phyloP scores from a whole-genome alignment of 2,113 vertebrate species.

The Pygoscelis adeliae region DNA sequence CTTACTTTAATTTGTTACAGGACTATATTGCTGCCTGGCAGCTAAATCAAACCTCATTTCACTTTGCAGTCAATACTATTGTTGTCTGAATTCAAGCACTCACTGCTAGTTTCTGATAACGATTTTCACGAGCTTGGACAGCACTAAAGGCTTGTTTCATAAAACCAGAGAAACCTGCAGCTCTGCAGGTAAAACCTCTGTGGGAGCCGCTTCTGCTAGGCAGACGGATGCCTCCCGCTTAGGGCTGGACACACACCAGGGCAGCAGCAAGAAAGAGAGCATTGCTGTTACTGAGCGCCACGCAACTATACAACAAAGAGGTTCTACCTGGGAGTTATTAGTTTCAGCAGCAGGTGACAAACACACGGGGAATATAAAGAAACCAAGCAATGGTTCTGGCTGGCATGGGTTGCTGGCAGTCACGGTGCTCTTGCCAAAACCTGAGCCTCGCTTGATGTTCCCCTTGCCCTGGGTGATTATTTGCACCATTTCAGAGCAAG shows the following conservation, averaged over 20 bases:
- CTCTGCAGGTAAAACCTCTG: neutral
- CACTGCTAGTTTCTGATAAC: neutral
- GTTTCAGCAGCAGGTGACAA: neutral
- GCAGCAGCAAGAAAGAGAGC: neutral
- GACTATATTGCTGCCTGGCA: neutral
- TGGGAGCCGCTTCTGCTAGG: rapidly evolving
- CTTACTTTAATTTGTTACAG: neutral
- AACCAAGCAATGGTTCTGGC: neutral
- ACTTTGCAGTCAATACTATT: neutral
- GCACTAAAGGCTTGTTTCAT: neutral
- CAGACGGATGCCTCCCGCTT: rapidly evolving
- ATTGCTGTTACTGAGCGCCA: neutral
- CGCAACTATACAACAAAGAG: rapidly evolving
- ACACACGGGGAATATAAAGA: neutral
- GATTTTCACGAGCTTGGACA: neutral
- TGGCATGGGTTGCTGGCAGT: too few relatives aligned
- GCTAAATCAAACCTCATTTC: neutral
- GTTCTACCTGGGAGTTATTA: neutral
- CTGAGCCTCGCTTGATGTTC: neutral
- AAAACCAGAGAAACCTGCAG: neutral
- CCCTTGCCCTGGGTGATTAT: neutral
- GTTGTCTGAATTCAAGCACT: neutral
- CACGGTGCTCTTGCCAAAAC: neutral
- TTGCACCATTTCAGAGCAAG: neutral
- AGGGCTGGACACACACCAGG: neutral